These are phyloP conservation scores for Nasonia longicornis DNA, from an alignment of 1,140 invertebrate genomes.

Conservation along the genomic window DNA sequence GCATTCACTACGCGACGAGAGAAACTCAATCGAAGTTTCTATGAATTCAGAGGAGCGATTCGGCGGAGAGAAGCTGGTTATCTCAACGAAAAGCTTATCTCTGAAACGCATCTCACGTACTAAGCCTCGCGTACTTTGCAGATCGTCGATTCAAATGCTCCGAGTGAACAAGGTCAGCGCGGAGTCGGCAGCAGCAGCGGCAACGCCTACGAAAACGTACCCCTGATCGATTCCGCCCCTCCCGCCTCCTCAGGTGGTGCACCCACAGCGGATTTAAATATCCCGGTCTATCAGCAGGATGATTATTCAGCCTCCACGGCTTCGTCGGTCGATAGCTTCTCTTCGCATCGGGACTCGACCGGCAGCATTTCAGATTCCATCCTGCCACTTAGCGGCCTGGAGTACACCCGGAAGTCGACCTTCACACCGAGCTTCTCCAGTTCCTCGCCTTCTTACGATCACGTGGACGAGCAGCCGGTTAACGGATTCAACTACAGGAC, in stretches of 20 bases:
- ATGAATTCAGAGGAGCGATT: constrained; percentile 5
- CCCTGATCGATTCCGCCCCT: constrained; percentile 43
- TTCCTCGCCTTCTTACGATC: constrained; percentile 36
- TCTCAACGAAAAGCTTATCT: neutral
- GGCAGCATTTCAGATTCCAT: constrained; percentile 28
- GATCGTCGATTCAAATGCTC: constrained; percentile 48
- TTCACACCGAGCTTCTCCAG: neutral
- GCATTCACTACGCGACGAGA: neutral
- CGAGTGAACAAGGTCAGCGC: constrained; percentile 48
- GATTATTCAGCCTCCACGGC: constrained; percentile 53
- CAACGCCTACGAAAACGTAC: constrained; percentile 44
- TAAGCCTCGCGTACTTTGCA: constrained; percentile 42
- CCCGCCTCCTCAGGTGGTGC: neutral
- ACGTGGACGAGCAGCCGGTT: constrained; percentile 53
- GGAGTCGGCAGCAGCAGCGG: neutral
- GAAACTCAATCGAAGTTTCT: neutral
- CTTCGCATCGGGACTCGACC: constrained; percentile 38
- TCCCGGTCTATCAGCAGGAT: constrained; percentile 53
- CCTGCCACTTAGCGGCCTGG: neutral
- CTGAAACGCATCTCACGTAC: constrained; percentile 10
- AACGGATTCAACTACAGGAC: constrained; percentile 64
- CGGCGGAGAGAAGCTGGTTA: neutral
- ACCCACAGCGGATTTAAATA: constrained; percentile 32
- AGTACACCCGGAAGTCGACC: constrained; percentile 18
- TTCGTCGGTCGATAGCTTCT: constrained; percentile 54